Base-by-base conservation (phyloP, 2,888 invertebrate species). In the Nemotelus pantherinus region DNA sequence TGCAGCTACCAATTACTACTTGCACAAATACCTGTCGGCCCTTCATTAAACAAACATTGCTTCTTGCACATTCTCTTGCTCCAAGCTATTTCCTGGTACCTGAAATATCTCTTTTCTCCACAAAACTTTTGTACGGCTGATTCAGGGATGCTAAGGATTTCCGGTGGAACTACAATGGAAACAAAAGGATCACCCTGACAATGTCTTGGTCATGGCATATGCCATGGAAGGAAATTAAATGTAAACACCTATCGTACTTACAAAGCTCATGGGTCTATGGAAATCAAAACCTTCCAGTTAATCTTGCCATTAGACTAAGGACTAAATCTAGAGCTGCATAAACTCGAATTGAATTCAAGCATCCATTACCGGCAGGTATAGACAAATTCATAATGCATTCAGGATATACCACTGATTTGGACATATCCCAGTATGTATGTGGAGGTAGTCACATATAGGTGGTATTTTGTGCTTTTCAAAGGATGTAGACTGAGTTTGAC, bases 151-250 rank as follows among this genome's bases (percentile, higher is more conserved):
- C 25, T 25, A 25, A 25, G 25, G 25, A 25, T 25, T 25, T 25
- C 25, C 25, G 25, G 25, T 25, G 25, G 25, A 25, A 50, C 5
- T 50, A 3, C 65, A 65, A 44, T 65, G n/a, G n/a, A 47, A 45
- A 7, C 47, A 47, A 45, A 65, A n/a, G 45, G 39, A 47, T 65
- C 45, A 47, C 41, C 65, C 47, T 25, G 25, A 1, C 25, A 65
- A n/a, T 25, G 45, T 65, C 65, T 65, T 65, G 65, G 45, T 45
- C 65, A 45, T 65, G 68, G 50, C 68, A 53, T 68, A 68, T 68
- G 50, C 68, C 50, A 68, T 25, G 25, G 25, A 25, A 68, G 68
- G n/a, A 68, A 68, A 68, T 68, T 68, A 68, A 68, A 68, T 68
- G 68, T 68, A 68, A 68, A 68, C 68, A 68, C 53, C 53, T 68